phyloP scores from a whole-genome alignment of 1,140 invertebrate genomes.

The Atta colombica region DNA sequence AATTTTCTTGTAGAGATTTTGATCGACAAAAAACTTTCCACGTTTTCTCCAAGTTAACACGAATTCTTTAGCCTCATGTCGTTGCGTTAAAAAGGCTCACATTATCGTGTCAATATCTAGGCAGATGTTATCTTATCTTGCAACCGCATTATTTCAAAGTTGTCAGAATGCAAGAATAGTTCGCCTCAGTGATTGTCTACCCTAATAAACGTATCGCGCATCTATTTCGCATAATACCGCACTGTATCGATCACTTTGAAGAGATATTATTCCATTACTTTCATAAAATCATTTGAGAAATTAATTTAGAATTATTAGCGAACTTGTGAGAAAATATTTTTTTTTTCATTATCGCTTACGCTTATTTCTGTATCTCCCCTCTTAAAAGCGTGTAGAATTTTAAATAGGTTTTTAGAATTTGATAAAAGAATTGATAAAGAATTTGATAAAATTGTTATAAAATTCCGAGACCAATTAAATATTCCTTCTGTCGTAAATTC shows the following conservation, averaged over 20 bases:
- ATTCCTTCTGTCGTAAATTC: neutral
- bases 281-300: neutral
- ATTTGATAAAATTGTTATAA: neutral
- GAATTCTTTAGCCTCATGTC: neutral
- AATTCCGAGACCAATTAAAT: neutral
- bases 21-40: neutral
- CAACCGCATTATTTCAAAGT: slow-evolving; percentile 14
- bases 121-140: too few species aligned
- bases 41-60: slow-evolving; percentile 13
- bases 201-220: slow-evolving; percentile 50
- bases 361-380: neutral
- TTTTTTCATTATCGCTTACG: neutral
- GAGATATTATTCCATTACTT: neutral
- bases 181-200: slow-evolving; percentile 57
- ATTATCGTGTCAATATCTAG: neutral
- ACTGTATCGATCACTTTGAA: slow-evolving; percentile 36
- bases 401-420: neutral
- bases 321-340: neutral
- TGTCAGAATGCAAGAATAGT: slow-evolving; percentile 45
- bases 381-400: neutral
- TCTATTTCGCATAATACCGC: slow-evolving; percentile 66
- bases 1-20: neutral
- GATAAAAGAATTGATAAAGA: neutral
- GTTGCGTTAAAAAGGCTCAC: neutral
- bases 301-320: neutral